Conservation (phyloP, 2,797 vertebrate species). For the Esox lucius region DNA sequence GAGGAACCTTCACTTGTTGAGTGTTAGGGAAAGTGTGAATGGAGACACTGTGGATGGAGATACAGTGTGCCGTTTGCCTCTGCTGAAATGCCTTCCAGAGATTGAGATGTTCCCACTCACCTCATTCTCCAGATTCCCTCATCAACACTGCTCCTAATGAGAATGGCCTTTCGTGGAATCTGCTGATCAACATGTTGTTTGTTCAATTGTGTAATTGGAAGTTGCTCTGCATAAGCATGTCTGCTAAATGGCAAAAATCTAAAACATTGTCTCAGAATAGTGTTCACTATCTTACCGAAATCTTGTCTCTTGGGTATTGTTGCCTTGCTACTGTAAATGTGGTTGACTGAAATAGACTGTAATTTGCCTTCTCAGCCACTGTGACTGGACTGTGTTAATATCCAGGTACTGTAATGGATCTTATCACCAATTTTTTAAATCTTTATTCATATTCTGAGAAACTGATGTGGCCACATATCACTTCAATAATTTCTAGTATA, state of each 20-base stretch:
- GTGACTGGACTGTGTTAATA: not conserved
- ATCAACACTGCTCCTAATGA: slow-evolving; percentile 2
- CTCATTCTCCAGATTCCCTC: not conserved
- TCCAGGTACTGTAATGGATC: not conserved
- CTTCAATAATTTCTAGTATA: not conserved
- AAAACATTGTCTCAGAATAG: not conserved
- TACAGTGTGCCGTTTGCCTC: not conserved
- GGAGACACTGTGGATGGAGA: not conserved
- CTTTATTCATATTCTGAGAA: not conserved
- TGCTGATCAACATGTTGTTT: not conserved
- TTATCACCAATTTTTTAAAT: not conserved
- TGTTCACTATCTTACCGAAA: not conserved
- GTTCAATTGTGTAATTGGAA: too few species aligned
- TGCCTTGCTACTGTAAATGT: not conserved
- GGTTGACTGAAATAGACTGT: not conserved
- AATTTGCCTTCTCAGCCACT: not conserved
- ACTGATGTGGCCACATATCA: not conserved
- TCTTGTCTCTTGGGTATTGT: not conserved
- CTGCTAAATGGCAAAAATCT: not conserved
- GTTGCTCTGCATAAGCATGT: too few species aligned
- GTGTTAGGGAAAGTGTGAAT: not conserved
- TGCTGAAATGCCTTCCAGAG: not conserved
- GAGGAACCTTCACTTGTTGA: not conserved
- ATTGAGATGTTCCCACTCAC: not conserved
- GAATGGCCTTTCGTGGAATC: not conserved